Percentiles rank a stretch among this genome's conserved stretches.
Conservation (phyloP, 2,797 vertebrate genomes). For the Rhynchonycteris naso region DNA sequence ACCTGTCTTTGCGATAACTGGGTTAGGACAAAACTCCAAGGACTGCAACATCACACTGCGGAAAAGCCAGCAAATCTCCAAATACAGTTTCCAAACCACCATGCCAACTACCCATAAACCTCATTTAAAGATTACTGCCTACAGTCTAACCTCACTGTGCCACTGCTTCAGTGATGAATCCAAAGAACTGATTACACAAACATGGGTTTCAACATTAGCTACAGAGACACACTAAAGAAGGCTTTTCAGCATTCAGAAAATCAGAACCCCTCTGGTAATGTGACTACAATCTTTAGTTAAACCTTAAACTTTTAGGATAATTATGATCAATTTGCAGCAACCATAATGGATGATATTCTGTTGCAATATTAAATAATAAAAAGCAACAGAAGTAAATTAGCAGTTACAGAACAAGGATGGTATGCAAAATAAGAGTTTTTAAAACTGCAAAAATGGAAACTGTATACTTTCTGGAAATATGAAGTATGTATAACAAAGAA, state of each 20-base stretch:
- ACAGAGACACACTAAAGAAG: not conserved
- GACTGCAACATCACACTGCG: not conserved
- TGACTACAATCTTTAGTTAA: conserved; percentile 18
- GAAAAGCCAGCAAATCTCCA: conserved; percentile 22
- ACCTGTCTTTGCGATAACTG: not conserved
- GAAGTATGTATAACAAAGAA: conserved; percentile 35
- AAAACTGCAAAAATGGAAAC: conserved; percentile 45
- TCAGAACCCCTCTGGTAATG: not conserved
- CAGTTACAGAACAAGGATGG: not conserved
- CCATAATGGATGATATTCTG: not conserved
- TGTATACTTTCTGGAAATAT: conserved; percentile 50
- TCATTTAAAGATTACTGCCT: conserved; percentile 46
- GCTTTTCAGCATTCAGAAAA: not conserved
- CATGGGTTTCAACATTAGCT: not conserved
- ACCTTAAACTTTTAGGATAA: conserved; percentile 48
- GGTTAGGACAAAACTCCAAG: not conserved
- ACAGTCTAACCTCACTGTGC: conserved; percentile 19
- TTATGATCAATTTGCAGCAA: conserved; percentile 29
- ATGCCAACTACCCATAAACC: conserved; percentile 22
- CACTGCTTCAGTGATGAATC: conserved; percentile 24
- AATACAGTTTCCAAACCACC: conserved; percentile 3
- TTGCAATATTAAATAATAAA: conserved; percentile 27
- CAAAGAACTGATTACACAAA: conserved; percentile 52
- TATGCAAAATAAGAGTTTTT: conserved; percentile 13
- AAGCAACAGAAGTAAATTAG: conserved; percentile 54